Conservation (phyloP, 2,797 vertebrate genomes). For the Sciaenops ocellatus region DNA sequence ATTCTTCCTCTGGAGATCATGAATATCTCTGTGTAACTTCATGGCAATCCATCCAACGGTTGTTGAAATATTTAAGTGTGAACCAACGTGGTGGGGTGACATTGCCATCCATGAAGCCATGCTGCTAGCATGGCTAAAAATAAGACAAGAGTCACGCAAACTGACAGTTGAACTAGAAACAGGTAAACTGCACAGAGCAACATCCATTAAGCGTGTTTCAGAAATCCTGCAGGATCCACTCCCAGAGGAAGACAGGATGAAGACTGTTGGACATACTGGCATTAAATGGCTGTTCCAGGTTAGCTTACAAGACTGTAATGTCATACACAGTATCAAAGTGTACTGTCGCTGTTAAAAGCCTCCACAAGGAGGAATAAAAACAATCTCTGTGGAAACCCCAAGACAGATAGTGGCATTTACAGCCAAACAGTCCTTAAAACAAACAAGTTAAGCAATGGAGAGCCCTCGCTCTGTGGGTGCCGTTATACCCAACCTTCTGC, state of each 20-base stretch:
- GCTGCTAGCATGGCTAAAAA: not conserved
- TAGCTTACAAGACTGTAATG: slow-evolving; percentile 18
- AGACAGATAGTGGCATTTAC: slow-evolving; percentile 39
- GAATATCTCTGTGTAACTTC: not conserved
- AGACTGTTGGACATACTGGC: slow-evolving; percentile 19
- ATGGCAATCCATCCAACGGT: not conserved
- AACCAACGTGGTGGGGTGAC: not conserved
- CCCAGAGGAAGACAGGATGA: slow-evolving; percentile 23
- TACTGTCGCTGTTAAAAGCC: slow-evolving; percentile 46
- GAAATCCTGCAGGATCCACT: slow-evolving; percentile 11
- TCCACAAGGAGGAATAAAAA: slow-evolving; percentile 30
- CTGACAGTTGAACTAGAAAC: slow-evolving; percentile 17
- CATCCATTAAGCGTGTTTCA: slow-evolving; percentile 44
- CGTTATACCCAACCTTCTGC: slow-evolving; percentile 2
- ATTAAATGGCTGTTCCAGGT: slow-evolving; percentile 29
- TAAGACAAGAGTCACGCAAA: slow-evolving; percentile 1
- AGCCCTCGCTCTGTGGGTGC: not conserved
- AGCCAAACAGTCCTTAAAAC: slow-evolving; percentile 37
- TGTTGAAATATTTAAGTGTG: not conserved
- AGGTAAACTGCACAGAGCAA: slow-evolving; percentile 11
- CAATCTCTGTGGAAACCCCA: slow-evolving; percentile 15
- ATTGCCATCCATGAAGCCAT: not conserved
- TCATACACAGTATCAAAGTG: slow-evolving; percentile 22
- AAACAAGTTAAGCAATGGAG: slow-evolving; percentile 17
- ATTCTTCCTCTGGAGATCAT: not conserved